A percentile compares a stretch with the other conserved stretches of the same genome.
These are phyloP conservation scores for Epinotia bilunana DNA, from an alignment of 2,888 invertebrate genomes.

Conservation along the genomic window DNA sequence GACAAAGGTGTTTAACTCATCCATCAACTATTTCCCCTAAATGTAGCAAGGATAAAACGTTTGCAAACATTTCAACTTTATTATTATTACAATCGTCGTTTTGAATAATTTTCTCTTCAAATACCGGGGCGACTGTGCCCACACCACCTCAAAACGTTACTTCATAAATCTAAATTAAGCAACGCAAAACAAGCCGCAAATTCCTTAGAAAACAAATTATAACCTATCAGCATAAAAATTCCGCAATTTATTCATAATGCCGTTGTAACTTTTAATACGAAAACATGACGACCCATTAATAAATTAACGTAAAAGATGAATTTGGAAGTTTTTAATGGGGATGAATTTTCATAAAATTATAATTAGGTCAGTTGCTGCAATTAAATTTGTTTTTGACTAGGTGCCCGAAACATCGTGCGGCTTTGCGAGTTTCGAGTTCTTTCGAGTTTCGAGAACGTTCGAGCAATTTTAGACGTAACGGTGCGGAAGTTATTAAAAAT, in stretches of 20 bases:
- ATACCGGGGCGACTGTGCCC: not conserved
- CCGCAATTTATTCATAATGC: constrained; percentile 35
- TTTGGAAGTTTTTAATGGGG: constrained; percentile 39
- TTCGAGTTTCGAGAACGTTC: constrained; percentile 4
- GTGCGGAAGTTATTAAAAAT: not conserved
- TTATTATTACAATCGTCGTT: constrained; percentile 3
- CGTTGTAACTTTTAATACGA: constrained; percentile 39
- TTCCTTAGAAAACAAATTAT: constrained; percentile 21
- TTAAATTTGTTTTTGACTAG: constrained; percentile 27
- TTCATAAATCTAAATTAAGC: constrained; percentile 30
- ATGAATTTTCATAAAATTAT: constrained; percentile 35
- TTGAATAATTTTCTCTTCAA: not conserved
- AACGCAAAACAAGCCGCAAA: constrained; percentile 8
- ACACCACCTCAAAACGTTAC: constrained; percentile 1
- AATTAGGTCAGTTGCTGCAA: constrained; percentile 37
- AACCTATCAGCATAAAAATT: constrained; percentile 30
- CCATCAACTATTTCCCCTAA: no score
- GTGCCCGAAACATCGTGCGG: not conserved
- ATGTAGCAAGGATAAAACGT: no score
- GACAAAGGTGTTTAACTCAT: no score
- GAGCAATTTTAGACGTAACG: constrained; percentile 1
- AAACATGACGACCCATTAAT: constrained; percentile 41
- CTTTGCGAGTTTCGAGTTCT: not conserved
- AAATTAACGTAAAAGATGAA: constrained; percentile 38
- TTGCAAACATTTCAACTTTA: not conserved